These are phyloP conservation scores for Sebastes hubbsi DNA, from an alignment of 2,797 vertebrate genomes.

Conservation along the genomic window DNA sequence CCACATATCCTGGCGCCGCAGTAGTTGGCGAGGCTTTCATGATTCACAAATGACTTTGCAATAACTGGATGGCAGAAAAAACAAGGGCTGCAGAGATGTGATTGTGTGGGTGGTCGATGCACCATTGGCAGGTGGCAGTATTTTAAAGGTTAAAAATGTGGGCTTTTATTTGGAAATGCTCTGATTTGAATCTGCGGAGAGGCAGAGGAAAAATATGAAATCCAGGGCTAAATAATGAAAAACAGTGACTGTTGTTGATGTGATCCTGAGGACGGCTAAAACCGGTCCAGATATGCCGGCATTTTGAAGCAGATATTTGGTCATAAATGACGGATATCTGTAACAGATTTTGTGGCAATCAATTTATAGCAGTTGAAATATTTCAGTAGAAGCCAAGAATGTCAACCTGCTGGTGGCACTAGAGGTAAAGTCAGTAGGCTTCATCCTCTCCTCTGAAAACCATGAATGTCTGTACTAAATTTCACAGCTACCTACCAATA, in stretches of 20 bases:
- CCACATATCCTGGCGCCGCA: conserved; percentile 35
- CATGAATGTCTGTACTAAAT: neutral
- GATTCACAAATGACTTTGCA: conserved; percentile 62
- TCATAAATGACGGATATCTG: neutral
- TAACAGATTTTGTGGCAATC: neutral
- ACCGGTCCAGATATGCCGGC: neutral
- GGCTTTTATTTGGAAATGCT: conserved; percentile 55
- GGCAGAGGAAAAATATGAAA: conserved; percentile 37
- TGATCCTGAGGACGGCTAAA: conserved; percentile 5
- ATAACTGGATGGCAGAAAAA: conserved; percentile 39
- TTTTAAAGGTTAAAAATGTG: conserved; percentile 65
- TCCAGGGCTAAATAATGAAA: conserved; percentile 26
- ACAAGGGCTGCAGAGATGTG: conserved; percentile 48
- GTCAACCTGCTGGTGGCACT: neutral
- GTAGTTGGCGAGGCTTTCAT: conserved; percentile 28
- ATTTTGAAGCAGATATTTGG: neutral
- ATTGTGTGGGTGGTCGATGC: conserved; percentile 51
- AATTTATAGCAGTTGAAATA: neutral
- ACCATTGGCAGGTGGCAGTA: conserved; percentile 58
- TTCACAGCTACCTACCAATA: neutral
- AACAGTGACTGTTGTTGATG: conserved; percentile 20
- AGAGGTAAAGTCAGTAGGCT: neutral
- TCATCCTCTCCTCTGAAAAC: neutral
- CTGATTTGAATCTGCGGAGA: conserved; percentile 34
- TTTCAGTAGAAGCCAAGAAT: neutral